Conservation (phyloP, 2,113 vertebrate genomes). For the Mesembrinibis cayennensis region DNA sequence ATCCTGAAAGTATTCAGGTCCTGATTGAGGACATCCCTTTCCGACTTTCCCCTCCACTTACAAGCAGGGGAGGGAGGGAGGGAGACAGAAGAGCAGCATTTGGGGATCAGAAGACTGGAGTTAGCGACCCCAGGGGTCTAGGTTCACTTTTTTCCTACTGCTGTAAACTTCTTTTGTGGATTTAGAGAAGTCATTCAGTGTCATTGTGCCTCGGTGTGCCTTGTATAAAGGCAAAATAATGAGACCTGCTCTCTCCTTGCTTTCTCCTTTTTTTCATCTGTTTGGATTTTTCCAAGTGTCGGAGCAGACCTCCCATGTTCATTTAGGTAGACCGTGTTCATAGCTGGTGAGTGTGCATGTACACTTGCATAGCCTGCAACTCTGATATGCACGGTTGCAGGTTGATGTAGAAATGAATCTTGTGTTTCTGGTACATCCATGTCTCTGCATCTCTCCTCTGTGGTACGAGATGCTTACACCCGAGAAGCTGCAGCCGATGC, state of each 20-base stretch:
- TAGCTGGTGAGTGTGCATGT: neutral
- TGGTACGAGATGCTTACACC: neutral
- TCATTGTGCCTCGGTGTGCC: neutral
- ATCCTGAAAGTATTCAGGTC: neutral
- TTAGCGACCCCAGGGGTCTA: neutral
- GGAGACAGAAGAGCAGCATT: neutral
- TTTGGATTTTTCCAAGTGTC: neutral
- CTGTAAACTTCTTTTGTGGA: neutral
- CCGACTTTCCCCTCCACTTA: neutral
- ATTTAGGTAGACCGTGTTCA: accelerated
- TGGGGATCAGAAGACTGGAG: neutral
- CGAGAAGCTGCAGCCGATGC: neutral
- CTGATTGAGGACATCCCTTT: neutral
- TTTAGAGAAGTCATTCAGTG: neutral
- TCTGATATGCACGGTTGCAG: accelerated
- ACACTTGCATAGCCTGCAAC: accelerated
- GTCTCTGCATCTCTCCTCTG: neutral
- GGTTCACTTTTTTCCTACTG: neutral
- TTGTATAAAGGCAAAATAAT: neutral
- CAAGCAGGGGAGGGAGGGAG: neutral
- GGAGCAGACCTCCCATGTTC: neutral
- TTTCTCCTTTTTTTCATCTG: neutral
- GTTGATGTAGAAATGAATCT: neutral
- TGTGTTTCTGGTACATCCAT: neutral
- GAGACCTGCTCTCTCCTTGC: neutral